Base-by-base conservation (phyloP, 1,140 invertebrate genomes). In the Holotrichia oblita region DNA sequence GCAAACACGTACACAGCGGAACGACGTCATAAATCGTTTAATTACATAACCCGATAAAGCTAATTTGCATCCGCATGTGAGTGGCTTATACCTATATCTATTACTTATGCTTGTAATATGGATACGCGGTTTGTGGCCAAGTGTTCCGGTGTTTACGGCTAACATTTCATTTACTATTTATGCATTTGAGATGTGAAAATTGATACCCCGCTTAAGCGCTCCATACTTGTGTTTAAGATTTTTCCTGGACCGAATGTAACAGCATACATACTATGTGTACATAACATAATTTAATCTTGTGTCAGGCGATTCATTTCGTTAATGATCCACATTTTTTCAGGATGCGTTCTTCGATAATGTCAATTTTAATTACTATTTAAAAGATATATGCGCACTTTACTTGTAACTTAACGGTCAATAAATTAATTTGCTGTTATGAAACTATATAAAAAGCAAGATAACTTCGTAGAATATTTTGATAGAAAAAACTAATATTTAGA, bases 31-130 rank as follows among this genome's bases (percentile, higher is more conserved):
- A 69, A 69, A 69, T 69, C 61, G 61, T 69, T 69, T 69, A 69
- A 69, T 69, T 69, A 69, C 61, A 69, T 69, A 69, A 69, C 61
- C 61, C 61, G 61, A 69, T 69, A 69, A 69, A 69, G 61, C 61
- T 69, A 69, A 69, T 69, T 69, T 69, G 61, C 61, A 69, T 69
- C 61, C 20, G 61, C 27, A 22, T 69, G 61, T 69, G 61, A 27
- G 61, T 55, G 48, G n/a, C 61, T 34, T 69, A 69, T 69, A 69
- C 10, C 61, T 20, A 7, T 69, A 69, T 20, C 22, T 69, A 27
- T 20, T 69, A 69, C 61, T 27, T 69, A 69, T 69, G 22, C 27
- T n/a, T 20, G 61, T 69, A 69, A 69, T 69, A 69, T 69, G 61
- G 61, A 69, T 69, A 69, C 12, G 61, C 27, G 61, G 22, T 69